A percentile compares a stretch with the other conserved stretches of the same genome.
Evolutionary conservation across 2,113 vertebrate species (phyloP).

Genomic region (Entomyzon cyanotis): DNA sequence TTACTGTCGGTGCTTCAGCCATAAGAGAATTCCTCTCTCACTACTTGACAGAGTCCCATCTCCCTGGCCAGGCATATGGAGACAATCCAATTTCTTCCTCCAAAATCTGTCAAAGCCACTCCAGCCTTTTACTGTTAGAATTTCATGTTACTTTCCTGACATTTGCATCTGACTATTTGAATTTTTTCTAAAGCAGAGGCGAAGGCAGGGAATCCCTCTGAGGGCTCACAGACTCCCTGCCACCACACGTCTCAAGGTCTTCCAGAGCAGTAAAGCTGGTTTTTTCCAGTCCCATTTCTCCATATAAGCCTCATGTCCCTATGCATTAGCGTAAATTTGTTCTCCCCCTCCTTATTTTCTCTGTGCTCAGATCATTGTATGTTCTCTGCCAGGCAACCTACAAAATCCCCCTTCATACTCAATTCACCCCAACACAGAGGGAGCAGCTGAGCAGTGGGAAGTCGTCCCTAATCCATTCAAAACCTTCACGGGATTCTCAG

Average conservation of each 20-base stretch:
- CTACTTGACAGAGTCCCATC: not conserved
- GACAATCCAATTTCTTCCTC: not conserved
- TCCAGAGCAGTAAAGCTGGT: not conserved
- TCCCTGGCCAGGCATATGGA: not conserved
- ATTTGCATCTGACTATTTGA: not conserved
- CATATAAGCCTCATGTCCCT: not conserved
- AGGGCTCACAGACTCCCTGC: not conserved
- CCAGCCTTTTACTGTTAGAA: not conserved
- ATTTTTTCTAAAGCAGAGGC: not conserved
- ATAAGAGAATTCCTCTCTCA: not conserved
- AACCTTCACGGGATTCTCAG: not conserved
- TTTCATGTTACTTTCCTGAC: not conserved
- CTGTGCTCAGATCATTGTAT: not conserved
- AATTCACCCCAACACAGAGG: not conserved
- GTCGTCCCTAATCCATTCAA: not conserved
- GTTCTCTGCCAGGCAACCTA: not conserved
- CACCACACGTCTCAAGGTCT: not conserved
- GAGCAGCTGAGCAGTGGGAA: not conserved
- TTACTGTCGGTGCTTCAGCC: not conserved
- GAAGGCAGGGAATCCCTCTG: not conserved
- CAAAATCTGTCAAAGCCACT: not conserved
- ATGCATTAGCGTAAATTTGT: not conserved
- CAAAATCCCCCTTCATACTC: not conserved
- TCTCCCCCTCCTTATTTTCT: not conserved
- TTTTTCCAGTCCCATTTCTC: not conserved